These are phyloP conservation scores for Syngnathus floridae DNA, from an alignment of 2,113 vertebrate species.

Conservation along the genomic window DNA sequence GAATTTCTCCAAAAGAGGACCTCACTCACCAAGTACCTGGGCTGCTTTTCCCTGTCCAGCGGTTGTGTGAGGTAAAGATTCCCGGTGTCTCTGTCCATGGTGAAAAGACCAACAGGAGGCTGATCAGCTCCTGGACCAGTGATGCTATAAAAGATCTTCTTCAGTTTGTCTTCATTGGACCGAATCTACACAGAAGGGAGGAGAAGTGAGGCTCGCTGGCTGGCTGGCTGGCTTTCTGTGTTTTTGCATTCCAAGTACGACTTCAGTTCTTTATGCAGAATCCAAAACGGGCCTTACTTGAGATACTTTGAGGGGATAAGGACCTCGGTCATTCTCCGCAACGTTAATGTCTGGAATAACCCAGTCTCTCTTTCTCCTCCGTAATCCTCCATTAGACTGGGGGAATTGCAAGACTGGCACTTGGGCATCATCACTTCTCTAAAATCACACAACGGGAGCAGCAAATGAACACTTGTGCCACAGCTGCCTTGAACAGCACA, in stretches of 20 bases:
- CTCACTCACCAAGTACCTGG: slow-evolving; percentile 9
- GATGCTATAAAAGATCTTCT: slow-evolving; percentile 54
- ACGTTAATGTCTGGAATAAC: slow-evolving; percentile 52
- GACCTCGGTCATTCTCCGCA: slow-evolving; percentile 42
- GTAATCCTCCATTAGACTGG: slow-evolving; percentile 39
- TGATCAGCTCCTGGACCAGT: slow-evolving; percentile 58
- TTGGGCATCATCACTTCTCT: slow-evolving; percentile 15
- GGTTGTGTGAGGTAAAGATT: slow-evolving; percentile 43
- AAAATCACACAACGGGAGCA: neutral
- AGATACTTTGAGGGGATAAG: slow-evolving; percentile 38
- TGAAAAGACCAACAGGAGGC: slow-evolving; percentile 49
- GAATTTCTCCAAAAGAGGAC: neutral
- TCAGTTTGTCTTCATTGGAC: slow-evolving; percentile 28
- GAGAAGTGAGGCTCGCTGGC: too few relatives aligned
- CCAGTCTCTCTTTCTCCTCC: slow-evolving; percentile 67
- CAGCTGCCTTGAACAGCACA: neutral
- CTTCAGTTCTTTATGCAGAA: neutral
- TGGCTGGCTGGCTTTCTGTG: too few relatives aligned
- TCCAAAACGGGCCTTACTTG: slow-evolving; percentile 34
- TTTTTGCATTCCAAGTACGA: neutral
- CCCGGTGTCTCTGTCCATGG: slow-evolving; percentile 30
- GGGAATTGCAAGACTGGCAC: slow-evolving; percentile 55
- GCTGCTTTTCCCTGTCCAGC: slow-evolving; percentile 57
- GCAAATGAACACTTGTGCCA: neutral
- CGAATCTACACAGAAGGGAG: slow-evolving; percentile 46